phyloP scores from a whole-genome alignment of 2,113 vertebrate genomes.

The zebrafish (Danio rerio) region DNA sequence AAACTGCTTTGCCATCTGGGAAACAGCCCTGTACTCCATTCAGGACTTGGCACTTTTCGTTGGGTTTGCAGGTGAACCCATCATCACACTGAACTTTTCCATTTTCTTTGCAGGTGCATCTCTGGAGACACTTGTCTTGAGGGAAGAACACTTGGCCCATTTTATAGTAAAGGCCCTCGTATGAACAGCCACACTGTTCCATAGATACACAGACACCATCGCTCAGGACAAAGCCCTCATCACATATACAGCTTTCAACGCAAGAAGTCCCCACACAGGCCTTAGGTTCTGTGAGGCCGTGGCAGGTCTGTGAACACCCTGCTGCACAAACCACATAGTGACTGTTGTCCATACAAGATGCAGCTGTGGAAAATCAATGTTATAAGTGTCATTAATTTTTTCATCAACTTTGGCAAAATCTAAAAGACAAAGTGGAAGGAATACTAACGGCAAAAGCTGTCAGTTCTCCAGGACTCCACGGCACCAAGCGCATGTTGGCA shows the following conservation, averaged over 20 bases:
- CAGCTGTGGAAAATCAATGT: constrained; percentile 43
- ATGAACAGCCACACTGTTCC: constrained; percentile 63
- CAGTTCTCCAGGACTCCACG: constrained; percentile 65
- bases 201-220: constrained; percentile 59
- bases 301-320: constrained; percentile 41
- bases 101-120: constrained; percentile 57
- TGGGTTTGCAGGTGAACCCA: constrained; percentile 49
- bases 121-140: constrained; percentile 50
- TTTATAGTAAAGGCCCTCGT: constrained; percentile 57
- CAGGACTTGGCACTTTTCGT: constrained; percentile 60
- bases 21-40: constrained; percentile 62
- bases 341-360: constrained; percentile 49
- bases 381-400: not conserved
- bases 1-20: constrained; percentile 51
- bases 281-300: not conserved
- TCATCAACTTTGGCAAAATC: not conserved
- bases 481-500: constrained; percentile 61
- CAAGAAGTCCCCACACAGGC: constrained; percentile 43
- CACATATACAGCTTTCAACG: constrained; percentile 61
- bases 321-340: constrained; percentile 44
- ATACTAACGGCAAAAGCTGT: constrained; percentile 70
- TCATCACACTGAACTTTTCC: constrained; percentile 56
- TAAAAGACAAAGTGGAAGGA: not conserved
- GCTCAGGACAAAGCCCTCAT: constrained; percentile 58
- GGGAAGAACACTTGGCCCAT: constrained; percentile 62